Evolutionary conservation across 2,888 invertebrate genomes (phyloP), one percentile per base, ranked within the genome.

Genomic region (Sminthurides aquaticus): DNA sequence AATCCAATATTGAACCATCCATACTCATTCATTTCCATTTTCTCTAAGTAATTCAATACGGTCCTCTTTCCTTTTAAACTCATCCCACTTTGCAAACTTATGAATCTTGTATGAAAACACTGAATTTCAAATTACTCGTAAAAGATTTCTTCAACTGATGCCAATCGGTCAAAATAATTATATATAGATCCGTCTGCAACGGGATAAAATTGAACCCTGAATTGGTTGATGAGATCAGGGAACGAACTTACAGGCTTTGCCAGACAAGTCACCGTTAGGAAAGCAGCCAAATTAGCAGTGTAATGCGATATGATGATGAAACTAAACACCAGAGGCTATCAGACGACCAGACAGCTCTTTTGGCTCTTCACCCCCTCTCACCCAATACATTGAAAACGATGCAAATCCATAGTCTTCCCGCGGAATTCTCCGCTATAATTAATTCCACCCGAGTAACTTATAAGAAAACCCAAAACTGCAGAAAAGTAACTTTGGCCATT

Each of bases 301-400:
- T 98, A 98, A 25, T 96, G 97, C 63, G 96, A 96, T 70, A 97
- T 93, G 65, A 98, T 85, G 77, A 98, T 97, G 70, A 98, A 83
- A 0, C 97, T 97, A 81, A 98, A 98, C 80, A 98, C 97, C 96
- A 1, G 97, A 97, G 0, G 97, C 97, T 0, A 98, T 88, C n/a
- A 98, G 81, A 56, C 96, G 84, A 0, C 96, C 96, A 0, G 95
- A 95, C 0, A 97, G 82, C 78, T 96, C 96, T 78, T 95, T 94
- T 0, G 95, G 95, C 0, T 94, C 94, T 78, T 95, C 95, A 0
- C 94, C 95, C 0, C 95, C 95, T 0, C 95, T 94, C 79, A 20
- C 5, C 5, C n/a, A n/a, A n/a, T n/a, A n/a, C n/a, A 43, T 11
- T 43, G 11, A 43, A 43, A 8, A 43, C 18, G 8, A 8, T 8